Conservation (phyloP, 2,797 vertebrate genomes). For the Notamacropus eugenii region DNA sequence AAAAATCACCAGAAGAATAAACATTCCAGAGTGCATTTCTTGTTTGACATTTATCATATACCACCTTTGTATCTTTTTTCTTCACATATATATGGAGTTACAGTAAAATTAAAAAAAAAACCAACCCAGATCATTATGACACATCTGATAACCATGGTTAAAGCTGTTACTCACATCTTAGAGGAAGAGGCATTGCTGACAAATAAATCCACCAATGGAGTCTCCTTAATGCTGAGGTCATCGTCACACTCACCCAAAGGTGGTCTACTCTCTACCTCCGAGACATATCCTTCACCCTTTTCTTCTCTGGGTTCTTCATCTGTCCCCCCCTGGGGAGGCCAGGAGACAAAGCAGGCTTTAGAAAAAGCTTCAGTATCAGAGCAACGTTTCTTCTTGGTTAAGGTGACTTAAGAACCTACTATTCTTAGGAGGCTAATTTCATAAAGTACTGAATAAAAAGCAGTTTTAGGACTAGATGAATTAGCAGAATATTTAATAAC, state of each 20-base stretch:
- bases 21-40: constrained; percentile 3
- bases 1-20: constrained; percentile 44
- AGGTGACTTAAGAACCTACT: constrained; percentile 36
- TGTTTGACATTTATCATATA: constrained; percentile 16
- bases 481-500: constrained; percentile 43
- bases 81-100: constrained; percentile 10
- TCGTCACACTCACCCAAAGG: constrained; percentile 55
- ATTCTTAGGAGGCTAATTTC: constrained; percentile 30
- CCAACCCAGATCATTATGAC: constrained; percentile 16
- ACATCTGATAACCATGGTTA: constrained; percentile 25
- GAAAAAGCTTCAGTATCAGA: constrained; percentile 13
- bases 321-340: constrained; percentile 64
- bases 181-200: constrained; percentile 58
- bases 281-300: constrained; percentile 60
- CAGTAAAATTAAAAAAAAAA: constrained; percentile 3
- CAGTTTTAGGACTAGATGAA: constrained; percentile 19
- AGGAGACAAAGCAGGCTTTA: constrained; percentile 58
- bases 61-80: background rate
- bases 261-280: constrained; percentile 56
- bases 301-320: constrained; percentile 65
- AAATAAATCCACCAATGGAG: constrained; percentile 66
- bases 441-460: constrained; percentile 43
- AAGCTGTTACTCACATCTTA: constrained; percentile 80
- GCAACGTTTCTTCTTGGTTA: constrained; percentile 28
- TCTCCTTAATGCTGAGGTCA: constrained; percentile 59